Evolutionary conservation across 2,113 vertebrate genomes (phyloP), one percentile per base, ranked within the genome.

Genomic region (Aldabrachelys gigantea): DNA sequence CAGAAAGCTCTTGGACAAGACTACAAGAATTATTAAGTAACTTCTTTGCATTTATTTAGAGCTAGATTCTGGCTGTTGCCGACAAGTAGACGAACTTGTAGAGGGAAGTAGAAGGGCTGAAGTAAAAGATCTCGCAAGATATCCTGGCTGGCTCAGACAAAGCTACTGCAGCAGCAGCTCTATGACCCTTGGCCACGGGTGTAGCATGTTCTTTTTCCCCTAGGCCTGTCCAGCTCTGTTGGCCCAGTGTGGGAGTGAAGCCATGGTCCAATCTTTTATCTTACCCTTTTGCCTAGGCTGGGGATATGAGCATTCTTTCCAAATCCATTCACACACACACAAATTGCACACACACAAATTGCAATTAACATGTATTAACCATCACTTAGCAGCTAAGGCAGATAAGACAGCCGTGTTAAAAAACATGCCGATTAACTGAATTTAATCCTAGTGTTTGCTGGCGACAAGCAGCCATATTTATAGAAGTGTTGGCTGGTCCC

Each of bases 301-400:
- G 24, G 52, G 56, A 89, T 72, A 5, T 11, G 10, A 93, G 6
- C 19, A 31, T 21, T 21, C 22, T 24, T 87, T 88, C 65, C 49
- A 5, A 75, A 75, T 2, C 9, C 1, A 7, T 59, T 81, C 31
- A n/a, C 1, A 53, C 0, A 49, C 1, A 35, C 3, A 87, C 25
- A 84, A 41, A 17, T 38, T n/a, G 12, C 38, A 75, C 0, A 49
- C 1, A 29, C 3, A 87, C 25, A 84, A 41, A 17, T 35, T n/a
- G 12, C 29, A 75, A 44, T 21, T 75, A 44, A 38, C n/a, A 21
- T 27, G 31, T 53, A 35, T 29, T 53, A 13, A 65, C n/a, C 44
- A 38, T 52, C n/a, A 16, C 22, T 24, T 27, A 27, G 3, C 22
- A 69, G 47, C 50, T 52, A 84, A 59, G 2, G 17, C 25, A 62